Evolutionary conservation across 1,140 invertebrate species (phyloP).

Genomic region (Linepithema humile): DNA sequence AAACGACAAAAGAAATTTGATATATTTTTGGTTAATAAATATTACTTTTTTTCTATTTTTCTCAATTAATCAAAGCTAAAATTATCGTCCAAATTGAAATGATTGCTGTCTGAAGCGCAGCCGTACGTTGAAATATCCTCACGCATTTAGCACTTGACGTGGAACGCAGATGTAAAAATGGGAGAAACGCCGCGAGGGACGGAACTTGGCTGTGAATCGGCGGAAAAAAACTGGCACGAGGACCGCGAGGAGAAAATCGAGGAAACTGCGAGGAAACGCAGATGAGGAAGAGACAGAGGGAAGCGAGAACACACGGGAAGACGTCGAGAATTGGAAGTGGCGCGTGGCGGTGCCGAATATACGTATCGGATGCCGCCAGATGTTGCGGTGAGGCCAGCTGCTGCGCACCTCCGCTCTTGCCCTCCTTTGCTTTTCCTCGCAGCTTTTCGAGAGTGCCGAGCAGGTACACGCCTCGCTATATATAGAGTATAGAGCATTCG

Average conservation of each 20-base stretch:
- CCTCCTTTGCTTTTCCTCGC: slow-evolving; percentile 73
- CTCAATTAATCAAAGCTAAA: too few relatives aligned
- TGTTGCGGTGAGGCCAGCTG: slow-evolving; percentile 74
- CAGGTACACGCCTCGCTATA: slow-evolving; percentile 61
- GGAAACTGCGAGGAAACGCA: slow-evolving; percentile 26
- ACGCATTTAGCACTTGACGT: too few relatives aligned
- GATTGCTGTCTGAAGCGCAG: too few relatives aligned
- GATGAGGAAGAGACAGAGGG: neutral
- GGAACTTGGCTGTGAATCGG: neutral
- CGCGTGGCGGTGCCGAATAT: slow-evolving; percentile 73
- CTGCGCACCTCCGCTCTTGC: slow-evolving; percentile 61
- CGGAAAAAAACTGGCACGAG: neutral
- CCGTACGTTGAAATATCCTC: too few relatives aligned
- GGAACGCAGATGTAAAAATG: too few relatives aligned
- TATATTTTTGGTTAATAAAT: neutral
- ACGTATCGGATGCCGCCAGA: slow-evolving; percentile 74
- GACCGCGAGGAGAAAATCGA: slow-evolving; percentile 29
- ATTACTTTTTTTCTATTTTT: neutral
- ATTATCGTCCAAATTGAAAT: too few relatives aligned
- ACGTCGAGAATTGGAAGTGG: slow-evolving; percentile 66
- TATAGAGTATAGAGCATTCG: slow-evolving; percentile 26
- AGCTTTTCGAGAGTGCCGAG: slow-evolving; percentile 67
- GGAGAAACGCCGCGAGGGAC: too few relatives aligned
- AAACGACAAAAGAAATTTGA: neutral
- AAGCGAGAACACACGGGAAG: neutral